These are phyloP conservation scores for Sparus aurata DNA, from an alignment of 2,797 vertebrate genomes.

Conservation along the genomic window DNA sequence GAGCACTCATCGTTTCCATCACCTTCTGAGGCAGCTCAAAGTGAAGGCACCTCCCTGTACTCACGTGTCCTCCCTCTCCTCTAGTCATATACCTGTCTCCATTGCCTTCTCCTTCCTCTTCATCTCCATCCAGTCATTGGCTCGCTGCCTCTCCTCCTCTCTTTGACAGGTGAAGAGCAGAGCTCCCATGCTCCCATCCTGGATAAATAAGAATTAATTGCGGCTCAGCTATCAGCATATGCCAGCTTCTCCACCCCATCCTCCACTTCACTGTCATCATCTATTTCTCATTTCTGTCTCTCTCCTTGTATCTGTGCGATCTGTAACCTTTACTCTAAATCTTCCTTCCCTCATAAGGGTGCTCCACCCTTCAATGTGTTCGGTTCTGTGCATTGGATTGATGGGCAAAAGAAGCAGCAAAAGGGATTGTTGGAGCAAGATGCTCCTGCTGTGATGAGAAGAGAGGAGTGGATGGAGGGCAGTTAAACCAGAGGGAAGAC, in stretches of 20 bases:
- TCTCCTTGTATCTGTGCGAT: slow-evolving; percentile 30
- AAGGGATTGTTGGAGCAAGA: slow-evolving; percentile 18
- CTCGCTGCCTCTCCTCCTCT: slow-evolving; percentile 41
- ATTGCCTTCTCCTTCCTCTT: slow-evolving; percentile 15
- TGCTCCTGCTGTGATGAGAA: slow-evolving; percentile 10
- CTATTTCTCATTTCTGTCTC: slow-evolving; percentile 50
- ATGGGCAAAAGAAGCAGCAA: slow-evolving; percentile 20
- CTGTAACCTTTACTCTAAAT: slow-evolving; percentile 60
- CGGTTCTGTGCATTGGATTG: slow-evolving; percentile 34
- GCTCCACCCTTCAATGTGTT: slow-evolving; percentile 23
- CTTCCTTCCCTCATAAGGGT: not conserved
- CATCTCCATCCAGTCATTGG: slow-evolving; percentile 28
- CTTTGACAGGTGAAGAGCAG: slow-evolving; percentile 62
- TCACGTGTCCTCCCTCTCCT: not conserved
- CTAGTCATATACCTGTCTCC: slow-evolving; percentile 4
- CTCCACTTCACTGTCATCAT: slow-evolving; percentile 53
- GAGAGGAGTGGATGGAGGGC: not conserved
- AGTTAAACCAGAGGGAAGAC: slow-evolving; percentile 21
- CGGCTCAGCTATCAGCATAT: slow-evolving; percentile 70
- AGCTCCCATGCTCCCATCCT: slow-evolving; percentile 61
- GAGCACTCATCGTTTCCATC: not conserved
- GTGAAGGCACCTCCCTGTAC: not conserved
- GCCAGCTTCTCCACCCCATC: slow-evolving; percentile 63
- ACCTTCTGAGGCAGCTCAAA: not conserved
- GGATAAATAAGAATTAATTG: slow-evolving; percentile 82